Percentiles rank a stretch among this genome's conserved stretches.
phyloP scores from a whole-genome alignment of 1,140 invertebrate genomes.

The Zophobas atratus region DNA sequence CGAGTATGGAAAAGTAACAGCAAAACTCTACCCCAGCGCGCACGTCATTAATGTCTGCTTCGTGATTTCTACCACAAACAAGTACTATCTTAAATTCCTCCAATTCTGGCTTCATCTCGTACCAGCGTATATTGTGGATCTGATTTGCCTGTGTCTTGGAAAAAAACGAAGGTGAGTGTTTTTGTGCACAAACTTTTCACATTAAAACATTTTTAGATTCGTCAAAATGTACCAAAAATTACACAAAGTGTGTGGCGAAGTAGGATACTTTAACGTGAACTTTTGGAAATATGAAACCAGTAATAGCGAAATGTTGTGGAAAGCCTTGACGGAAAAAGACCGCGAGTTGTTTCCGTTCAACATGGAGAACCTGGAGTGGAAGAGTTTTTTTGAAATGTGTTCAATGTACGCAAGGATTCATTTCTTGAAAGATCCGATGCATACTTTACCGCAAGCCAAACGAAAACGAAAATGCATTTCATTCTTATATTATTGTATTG shows the following conservation, averaged over 20 bases:
- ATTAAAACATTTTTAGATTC: neutral
- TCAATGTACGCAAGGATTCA: neutral
- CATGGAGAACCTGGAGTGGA: neutral
- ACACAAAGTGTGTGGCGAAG: neutral
- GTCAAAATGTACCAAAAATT: neutral
- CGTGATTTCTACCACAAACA: too few relatives aligned
- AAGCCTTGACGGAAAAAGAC: neutral
- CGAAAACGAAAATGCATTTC: neutral
- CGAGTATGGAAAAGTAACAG: neutral
- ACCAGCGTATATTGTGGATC: neutral
- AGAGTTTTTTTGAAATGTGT: neutral
- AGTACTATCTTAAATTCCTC: too few relatives aligned
- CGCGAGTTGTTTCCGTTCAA: neutral
- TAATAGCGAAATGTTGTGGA: neutral
- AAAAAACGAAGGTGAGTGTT: neutral
- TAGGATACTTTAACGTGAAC: neutral
- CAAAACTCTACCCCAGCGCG: too few relatives aligned
- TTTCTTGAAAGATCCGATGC: neutral
- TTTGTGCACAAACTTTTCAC: neutral
- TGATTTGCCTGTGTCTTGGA: neutral
- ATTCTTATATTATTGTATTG: neutral
- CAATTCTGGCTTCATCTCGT: too few relatives aligned
- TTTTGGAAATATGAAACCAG: neutral
- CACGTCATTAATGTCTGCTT: too few relatives aligned
- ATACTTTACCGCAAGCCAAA: neutral